These are phyloP conservation scores for Orestias chungarensis DNA, from an alignment of 2,797 vertebrate genomes.

Conservation along the genomic window DNA sequence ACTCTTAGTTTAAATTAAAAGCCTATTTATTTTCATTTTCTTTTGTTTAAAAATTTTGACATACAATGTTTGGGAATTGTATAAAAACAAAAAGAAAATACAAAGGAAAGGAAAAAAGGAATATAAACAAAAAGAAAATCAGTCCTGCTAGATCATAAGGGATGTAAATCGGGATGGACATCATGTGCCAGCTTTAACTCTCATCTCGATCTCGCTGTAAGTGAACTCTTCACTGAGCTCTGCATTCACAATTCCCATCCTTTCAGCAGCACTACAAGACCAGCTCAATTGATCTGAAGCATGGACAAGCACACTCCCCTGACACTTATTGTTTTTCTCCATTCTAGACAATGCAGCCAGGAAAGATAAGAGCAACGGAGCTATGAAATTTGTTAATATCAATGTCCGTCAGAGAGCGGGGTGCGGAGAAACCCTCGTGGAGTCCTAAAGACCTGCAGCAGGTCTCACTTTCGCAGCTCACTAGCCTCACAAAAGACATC, in stretches of 20 bases:
- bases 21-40: not conserved
- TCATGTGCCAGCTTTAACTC: constrained; percentile 33
- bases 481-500: constrained; percentile 46
- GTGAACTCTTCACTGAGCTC: constrained; percentile 32
- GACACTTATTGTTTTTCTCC: constrained; percentile 46
- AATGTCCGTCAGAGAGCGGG: constrained; percentile 42
- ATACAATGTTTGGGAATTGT: not conserved
- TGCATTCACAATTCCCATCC: constrained; percentile 33
- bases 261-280: constrained; percentile 27
- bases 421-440: constrained; percentile 36
- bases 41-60: not conserved
- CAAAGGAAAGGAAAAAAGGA: constrained; percentile 40
- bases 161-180: constrained; percentile 49
- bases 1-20: not conserved
- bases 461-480: constrained; percentile 24
- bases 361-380: constrained; percentile 40
- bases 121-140: constrained; percentile 39
- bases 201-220: constrained; percentile 47
- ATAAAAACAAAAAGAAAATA: constrained; percentile 14
- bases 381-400: constrained; percentile 55
- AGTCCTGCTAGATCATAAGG: constrained; percentile 47
- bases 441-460: constrained; percentile 29
- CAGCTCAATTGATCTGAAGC: constrained; percentile 49
- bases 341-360: constrained; percentile 48
- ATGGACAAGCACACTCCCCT: constrained; percentile 42